phyloP scores from a whole-genome alignment of 2,797 vertebrate genomes.

The Etheostoma nigrum region DNA sequence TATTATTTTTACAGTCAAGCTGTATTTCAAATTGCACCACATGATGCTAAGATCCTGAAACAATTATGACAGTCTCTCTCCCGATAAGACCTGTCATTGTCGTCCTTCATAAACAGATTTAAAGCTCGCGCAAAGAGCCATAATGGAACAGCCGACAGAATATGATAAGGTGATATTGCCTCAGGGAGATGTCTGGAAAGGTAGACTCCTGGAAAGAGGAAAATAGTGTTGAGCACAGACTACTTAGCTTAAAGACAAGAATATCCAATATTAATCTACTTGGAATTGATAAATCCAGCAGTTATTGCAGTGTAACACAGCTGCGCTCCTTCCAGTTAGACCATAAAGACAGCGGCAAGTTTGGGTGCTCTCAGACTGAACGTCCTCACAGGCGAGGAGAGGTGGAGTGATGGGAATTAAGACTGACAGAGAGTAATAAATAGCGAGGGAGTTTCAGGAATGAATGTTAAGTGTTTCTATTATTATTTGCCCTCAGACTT shows the following conservation, averaged over 20 bases:
- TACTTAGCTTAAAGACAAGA: constrained; percentile 41
- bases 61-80: constrained; percentile 53
- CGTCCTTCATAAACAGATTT: constrained; percentile 65
- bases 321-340: constrained; percentile 4
- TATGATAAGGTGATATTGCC: constrained; percentile 61
- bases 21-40: constrained; percentile 33
- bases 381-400: constrained; percentile 8
- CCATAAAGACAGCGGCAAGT: constrained; percentile 1
- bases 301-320: constrained; percentile 25
- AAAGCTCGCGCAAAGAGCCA: constrained; percentile 40
- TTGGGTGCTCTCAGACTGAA: constrained; percentile 1
- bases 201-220: constrained; percentile 37
- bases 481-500: constrained; percentile 22
- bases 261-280: constrained; percentile 41
- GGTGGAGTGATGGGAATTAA: not conserved
- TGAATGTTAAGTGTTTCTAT: constrained; percentile 31
- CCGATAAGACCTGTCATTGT: constrained; percentile 58
- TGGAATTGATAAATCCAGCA: constrained; percentile 36
- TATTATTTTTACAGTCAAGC: constrained; percentile 30
- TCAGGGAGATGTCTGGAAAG: constrained; percentile 46
- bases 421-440: constrained; percentile 9
- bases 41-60: constrained; percentile 42
- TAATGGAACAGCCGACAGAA: constrained; percentile 58
- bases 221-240: constrained; percentile 23
- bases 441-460: constrained; percentile 19